phyloP scores from a whole-genome alignment of 23 tunicate genomes.

The Ciona savignyi region DNA sequence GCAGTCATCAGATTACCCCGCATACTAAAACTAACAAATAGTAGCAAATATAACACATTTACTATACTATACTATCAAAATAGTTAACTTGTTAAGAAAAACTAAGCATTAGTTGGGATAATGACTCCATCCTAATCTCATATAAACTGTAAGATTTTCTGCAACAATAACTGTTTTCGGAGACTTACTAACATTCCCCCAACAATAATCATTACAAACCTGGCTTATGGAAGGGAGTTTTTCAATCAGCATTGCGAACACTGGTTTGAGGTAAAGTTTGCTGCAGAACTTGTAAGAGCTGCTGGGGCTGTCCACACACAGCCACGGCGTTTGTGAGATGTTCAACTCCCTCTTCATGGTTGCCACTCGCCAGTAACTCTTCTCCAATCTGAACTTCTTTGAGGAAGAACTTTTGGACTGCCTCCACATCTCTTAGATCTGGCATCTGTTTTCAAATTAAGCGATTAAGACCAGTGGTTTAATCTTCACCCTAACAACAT shows the following conservation, averaged over 20 bases:
- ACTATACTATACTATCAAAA: no score
- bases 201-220: slow-evolving; percentile 14
- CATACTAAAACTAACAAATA: no score
- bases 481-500: no score
- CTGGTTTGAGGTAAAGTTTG: slow-evolving; percentile 81
- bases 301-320: slow-evolving; percentile 96
- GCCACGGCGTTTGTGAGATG: slow-evolving; percentile 93
- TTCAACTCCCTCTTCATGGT: slow-evolving; percentile 80
- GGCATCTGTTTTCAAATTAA: no score
- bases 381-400: slow-evolving; percentile 88
- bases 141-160: no score
- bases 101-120: no score
- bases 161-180: no score
- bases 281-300: slow-evolving; percentile 67
- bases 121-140: no score
- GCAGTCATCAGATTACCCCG: no score
- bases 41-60: no score
- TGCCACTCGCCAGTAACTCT: slow-evolving; percentile 62
- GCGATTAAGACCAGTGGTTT: not conserved
- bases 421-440: slow-evolving; percentile 68
- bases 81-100: no score
- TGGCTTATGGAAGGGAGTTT: slow-evolving; percentile 65
- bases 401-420: slow-evolving; percentile 86
- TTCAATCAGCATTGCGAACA: slow-evolving; percentile 78
- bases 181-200: no score